These are phyloP conservation scores for Capitulum mitella DNA, from an alignment of 2,888 invertebrate genomes.

Conservation along the genomic window DNA sequence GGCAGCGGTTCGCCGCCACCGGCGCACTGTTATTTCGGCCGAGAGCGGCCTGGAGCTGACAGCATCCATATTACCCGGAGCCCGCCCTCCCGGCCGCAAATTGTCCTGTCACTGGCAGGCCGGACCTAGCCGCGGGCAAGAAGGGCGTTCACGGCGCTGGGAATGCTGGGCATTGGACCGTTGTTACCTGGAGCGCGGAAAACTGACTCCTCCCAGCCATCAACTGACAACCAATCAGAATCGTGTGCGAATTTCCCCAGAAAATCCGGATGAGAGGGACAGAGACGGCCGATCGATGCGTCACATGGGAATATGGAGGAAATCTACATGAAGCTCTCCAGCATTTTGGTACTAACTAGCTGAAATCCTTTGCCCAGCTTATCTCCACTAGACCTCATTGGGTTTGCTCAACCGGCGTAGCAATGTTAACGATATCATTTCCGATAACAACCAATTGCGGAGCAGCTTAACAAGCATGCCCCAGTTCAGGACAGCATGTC, in stretches of 20 bases:
- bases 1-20: not conserved
- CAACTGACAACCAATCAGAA: not conserved
- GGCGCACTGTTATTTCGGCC: not conserved
- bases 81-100: not conserved
- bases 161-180: not conserved
- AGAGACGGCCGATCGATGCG: not conserved
- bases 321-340: too few species aligned
- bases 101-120: constrained; percentile 4
- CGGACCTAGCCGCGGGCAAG: not conserved
- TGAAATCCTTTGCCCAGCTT: too few species aligned
- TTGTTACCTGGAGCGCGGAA: not conserved
- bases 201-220: not conserved
- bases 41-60: not conserved
- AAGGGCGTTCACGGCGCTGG: not conserved
- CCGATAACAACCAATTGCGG: too few species aligned
- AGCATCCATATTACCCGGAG: not conserved
- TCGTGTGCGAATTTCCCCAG: not conserved
- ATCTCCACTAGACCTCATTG: too few species aligned
- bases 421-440: too few species aligned
- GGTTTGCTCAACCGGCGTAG: too few species aligned
- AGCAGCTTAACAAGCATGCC: too few species aligned
- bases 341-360: too few species aligned
- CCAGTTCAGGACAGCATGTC: too few species aligned
- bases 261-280: not conserved
- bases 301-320: too few species aligned